Evolutionary conservation across 2,888 invertebrate genomes (phyloP).

Genomic region (Suillia variegata): DNA sequence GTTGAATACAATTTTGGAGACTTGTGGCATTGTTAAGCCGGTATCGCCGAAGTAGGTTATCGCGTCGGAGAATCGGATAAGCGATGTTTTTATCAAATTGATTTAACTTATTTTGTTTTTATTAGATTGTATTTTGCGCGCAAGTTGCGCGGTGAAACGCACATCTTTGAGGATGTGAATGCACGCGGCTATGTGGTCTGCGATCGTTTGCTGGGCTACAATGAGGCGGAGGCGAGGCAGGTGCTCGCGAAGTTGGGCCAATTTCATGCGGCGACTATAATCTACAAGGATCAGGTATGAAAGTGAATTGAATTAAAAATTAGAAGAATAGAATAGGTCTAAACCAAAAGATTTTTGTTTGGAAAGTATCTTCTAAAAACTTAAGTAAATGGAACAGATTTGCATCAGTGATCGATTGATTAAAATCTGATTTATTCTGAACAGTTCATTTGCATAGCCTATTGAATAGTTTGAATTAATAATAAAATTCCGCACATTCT

Average conservation of each 20-base stretch:
- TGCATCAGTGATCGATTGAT: too few relatives aligned
- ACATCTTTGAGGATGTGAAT: constrained; percentile 43
- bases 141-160: not conserved
- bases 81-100: too few relatives aligned
- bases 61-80: not conserved
- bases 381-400: too few relatives aligned
- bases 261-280: constrained; percentile 63
- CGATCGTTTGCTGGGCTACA: constrained; percentile 60
- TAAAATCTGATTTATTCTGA: too few relatives aligned
- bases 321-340: too few relatives aligned
- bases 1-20: constrained; percentile 8
- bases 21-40: not conserved
- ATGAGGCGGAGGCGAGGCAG: constrained; percentile 58
- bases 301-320: not conserved
- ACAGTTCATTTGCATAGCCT: too few relatives aligned
- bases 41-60: constrained; percentile 14
- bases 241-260: constrained; percentile 61
- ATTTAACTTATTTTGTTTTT: not conserved
- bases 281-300: constrained; percentile 60
- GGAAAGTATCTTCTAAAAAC: too few relatives aligned
- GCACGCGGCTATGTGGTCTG: constrained; percentile 62
- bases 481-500: too few relatives aligned
- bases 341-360: not conserved
- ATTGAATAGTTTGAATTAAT: too few relatives aligned
- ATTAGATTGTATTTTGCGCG: constrained; percentile 5